These are phyloP conservation scores for Rynchops niger DNA, from an alignment of 2,113 vertebrate genomes.

Conservation along the genomic window DNA sequence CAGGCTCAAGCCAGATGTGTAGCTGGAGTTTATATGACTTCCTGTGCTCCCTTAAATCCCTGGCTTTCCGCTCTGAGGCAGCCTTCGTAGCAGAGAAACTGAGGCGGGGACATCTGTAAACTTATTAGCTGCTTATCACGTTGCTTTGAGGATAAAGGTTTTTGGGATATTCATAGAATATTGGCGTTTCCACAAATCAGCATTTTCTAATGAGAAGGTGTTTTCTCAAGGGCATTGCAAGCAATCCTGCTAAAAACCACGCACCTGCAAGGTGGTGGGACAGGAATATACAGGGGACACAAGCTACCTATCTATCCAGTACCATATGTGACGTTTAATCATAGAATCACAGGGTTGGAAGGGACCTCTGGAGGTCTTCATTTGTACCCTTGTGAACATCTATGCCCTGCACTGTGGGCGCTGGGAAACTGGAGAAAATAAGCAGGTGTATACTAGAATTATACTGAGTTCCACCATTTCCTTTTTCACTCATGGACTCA, in stretches of 20 bases:
- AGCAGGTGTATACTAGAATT: background rate
- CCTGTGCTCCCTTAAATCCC: background rate
- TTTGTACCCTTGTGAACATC: background rate
- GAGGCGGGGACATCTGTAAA: background rate
- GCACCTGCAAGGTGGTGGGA: background rate
- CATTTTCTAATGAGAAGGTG: background rate
- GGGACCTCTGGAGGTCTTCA: background rate
- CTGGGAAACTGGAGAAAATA: background rate
- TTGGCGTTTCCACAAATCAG: background rate
- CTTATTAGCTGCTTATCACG: background rate
- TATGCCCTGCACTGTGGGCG: background rate
- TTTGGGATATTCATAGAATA: background rate
- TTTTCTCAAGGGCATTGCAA: background rate
- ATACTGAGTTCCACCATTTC: background rate
- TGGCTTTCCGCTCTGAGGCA: background rate
- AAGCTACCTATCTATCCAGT: background rate
- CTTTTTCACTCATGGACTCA: background rate
- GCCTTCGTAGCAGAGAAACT: background rate
- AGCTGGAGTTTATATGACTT: background rate
- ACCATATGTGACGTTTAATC: background rate
- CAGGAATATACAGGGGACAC: background rate
- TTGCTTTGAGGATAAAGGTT: background rate
- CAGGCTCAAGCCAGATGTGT: background rate
- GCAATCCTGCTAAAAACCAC: background rate
- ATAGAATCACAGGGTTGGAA: too few species aligned